Base-by-base conservation (phyloP, 2,113 vertebrate species). In the Caracal caracal region DNA sequence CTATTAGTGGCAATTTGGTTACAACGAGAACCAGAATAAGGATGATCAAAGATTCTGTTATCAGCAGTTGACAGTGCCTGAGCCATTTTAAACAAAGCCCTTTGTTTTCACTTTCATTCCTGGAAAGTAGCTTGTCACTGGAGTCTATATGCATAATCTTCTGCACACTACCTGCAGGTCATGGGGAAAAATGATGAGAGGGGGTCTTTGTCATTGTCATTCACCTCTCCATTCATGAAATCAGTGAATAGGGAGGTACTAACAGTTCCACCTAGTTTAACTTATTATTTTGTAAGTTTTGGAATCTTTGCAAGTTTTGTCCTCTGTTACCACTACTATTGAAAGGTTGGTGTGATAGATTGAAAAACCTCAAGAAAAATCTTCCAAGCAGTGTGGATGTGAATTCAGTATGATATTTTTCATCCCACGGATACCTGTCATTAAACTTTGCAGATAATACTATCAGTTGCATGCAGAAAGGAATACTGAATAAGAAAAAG, bases 381-480 rank as follows among this genome's bases (percentile, higher is more conserved):
- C 20, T 90, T 78, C 92, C 33, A 91, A 49, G 61, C 35, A 83
- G 47, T 61, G 30, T 87, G 28, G 20, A 85, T 51, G n/a, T 83
- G 53, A 6, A 15, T 81, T 85, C 76, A 78, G 51, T 40, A 70
- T 90, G 76, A 49, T 82, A 76, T 92, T 93, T 97, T 96, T 93
- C 68, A 92, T 70, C 26, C 71, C 8, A n/a, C 16, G n/a, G 53
- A 51, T 78, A 73, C 71, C 22, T 95, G 33, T 82, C 79, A 96
- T 92, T 94, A 91, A 94, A 70, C 51, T 86, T 59, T 91, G n/a
- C 6, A 94, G 94, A 83, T 97, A 96, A 70, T 82, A 51, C 91
- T 96, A 85, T 96, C 88, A 96, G 59, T 68, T 79, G 49, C 37
- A 70, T 85, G 51, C 71, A 86, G 40, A 78, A 65, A 79, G 19